Evolutionary conservation across 2,888 invertebrate species (phyloP).

Genomic region (Andrena bucephala): DNA sequence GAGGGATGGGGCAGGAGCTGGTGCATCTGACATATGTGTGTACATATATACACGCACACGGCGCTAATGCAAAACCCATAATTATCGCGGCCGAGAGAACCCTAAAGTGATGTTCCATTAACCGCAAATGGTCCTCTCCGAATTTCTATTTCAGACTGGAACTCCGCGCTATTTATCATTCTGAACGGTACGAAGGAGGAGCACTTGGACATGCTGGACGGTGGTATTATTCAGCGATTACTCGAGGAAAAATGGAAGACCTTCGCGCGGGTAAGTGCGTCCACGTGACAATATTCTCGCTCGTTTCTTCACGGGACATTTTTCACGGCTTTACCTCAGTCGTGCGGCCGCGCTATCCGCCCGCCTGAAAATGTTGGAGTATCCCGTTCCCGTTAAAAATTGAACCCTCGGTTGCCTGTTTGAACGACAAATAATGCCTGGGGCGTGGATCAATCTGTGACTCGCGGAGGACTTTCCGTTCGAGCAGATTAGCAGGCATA

Average conservation of each 20-base stretch:
- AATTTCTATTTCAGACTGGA: slow-evolving; percentile 92
- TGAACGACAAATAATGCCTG: neutral
- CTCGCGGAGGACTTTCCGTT: neutral
- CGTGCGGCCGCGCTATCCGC: neutral
- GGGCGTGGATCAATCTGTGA: neutral
- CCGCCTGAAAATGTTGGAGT: neutral
- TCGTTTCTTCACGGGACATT: slow-evolving; percentile 31
- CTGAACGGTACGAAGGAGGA: slow-evolving; percentile 98
- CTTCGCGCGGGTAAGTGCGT: slow-evolving; percentile 92
- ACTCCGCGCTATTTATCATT: slow-evolving; percentile 98
- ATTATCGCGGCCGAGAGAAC: slow-evolving; percentile 64
- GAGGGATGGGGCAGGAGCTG: neutral
- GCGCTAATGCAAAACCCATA: slow-evolving; percentile 71
- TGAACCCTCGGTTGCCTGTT: neutral
- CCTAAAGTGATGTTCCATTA: slow-evolving; percentile 73
- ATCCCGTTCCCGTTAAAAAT: neutral
- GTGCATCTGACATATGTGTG: slow-evolving; percentile 38
- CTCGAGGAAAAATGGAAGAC: slow-evolving; percentile 99
- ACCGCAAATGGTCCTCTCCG: slow-evolving; percentile 64
- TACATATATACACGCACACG: slow-evolving; percentile 18
- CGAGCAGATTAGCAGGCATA: neutral
- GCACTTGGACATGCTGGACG: slow-evolving; percentile 99
- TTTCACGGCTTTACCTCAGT: slow-evolving; percentile 33
- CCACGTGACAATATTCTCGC: slow-evolving; percentile 69
- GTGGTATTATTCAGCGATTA: slow-evolving; percentile 98